phyloP scores from a whole-genome alignment of 2,113 vertebrate species.

The Elephantulus edwardii region DNA sequence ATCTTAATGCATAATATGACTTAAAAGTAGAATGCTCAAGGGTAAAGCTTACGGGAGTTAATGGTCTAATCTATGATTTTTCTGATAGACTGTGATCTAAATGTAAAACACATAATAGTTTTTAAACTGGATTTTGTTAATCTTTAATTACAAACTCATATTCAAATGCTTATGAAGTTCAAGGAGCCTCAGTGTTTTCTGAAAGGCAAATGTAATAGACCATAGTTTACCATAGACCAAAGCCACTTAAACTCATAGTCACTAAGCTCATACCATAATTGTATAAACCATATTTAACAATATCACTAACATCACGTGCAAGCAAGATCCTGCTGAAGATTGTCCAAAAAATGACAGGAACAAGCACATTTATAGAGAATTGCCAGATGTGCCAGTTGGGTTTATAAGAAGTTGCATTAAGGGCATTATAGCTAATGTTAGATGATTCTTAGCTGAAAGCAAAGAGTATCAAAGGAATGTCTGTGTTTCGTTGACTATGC shows the following conservation, averaged over 20 bases:
- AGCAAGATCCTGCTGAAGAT: too few relatives aligned
- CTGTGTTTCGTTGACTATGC: too few relatives aligned
- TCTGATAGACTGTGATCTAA: not conserved
- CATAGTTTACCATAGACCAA: not conserved
- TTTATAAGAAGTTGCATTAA: too few relatives aligned
- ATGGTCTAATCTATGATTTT: slow-evolving; percentile 15
- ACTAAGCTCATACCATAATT: not conserved
- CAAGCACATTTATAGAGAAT: too few relatives aligned
- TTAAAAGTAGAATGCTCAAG: not conserved
- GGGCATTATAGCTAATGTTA: too few relatives aligned
- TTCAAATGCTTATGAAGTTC: not conserved
- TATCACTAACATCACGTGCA: too few relatives aligned
- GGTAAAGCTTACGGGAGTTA: not conserved
- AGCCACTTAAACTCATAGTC: not conserved
- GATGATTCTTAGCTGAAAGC: too few relatives aligned
- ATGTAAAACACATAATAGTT: not conserved
- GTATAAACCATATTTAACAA: too few relatives aligned
- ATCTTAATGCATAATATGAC: not conserved
- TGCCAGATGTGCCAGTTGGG: too few relatives aligned
- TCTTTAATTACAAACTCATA: not conserved
- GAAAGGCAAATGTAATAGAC: not conserved
- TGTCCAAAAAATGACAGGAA: too few relatives aligned
- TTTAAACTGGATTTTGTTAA: slow-evolving; percentile 15
- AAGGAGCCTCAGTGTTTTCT: not conserved
- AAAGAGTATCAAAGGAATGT: too few relatives aligned